These are phyloP conservation scores for Zaprionus camerounensis DNA, from an alignment of 1,140 invertebrate species.

Conservation along the genomic window DNA sequence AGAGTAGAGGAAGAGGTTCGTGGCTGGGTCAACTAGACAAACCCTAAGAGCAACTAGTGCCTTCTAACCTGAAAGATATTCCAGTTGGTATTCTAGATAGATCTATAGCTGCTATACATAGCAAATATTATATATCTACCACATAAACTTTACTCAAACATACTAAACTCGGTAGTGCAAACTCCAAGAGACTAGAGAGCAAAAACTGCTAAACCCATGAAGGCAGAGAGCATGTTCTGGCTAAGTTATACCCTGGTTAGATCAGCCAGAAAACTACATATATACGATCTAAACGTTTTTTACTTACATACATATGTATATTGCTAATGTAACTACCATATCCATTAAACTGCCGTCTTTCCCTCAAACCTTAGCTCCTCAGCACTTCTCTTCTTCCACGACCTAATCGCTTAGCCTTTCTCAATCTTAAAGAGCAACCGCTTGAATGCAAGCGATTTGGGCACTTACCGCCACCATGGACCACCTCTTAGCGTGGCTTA, in stretches of 20 bases:
- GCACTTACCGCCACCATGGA: conserved; percentile 25
- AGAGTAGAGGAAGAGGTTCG: too few relatives aligned
- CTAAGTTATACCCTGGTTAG: not conserved
- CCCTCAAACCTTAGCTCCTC: not conserved
- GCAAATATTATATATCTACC: not conserved
- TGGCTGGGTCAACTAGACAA: too few relatives aligned
- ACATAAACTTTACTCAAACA: not conserved
- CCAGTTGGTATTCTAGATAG: too few relatives aligned
- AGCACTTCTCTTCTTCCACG: not conserved
- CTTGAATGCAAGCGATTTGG: conserved; percentile 1
- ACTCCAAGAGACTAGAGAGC: too few relatives aligned
- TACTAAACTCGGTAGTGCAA: too few relatives aligned
- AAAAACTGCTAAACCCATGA: too few relatives aligned
- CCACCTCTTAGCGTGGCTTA: conserved; percentile 51
- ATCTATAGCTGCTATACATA: not conserved
- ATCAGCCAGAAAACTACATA: not conserved
- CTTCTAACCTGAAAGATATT: too few relatives aligned
- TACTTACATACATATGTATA: too few relatives aligned
- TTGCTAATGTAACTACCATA: too few relatives aligned
- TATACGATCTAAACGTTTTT: not conserved
- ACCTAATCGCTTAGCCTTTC: not conserved
- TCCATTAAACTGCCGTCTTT: not conserved
- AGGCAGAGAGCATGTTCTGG: too few relatives aligned
- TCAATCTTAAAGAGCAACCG: conserved; percentile 13
- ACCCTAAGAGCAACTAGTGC: too few relatives aligned